Evolutionary conservation across 2,797 vertebrate species (phyloP).

Genomic region (Typhlichthys subterraneus): DNA sequence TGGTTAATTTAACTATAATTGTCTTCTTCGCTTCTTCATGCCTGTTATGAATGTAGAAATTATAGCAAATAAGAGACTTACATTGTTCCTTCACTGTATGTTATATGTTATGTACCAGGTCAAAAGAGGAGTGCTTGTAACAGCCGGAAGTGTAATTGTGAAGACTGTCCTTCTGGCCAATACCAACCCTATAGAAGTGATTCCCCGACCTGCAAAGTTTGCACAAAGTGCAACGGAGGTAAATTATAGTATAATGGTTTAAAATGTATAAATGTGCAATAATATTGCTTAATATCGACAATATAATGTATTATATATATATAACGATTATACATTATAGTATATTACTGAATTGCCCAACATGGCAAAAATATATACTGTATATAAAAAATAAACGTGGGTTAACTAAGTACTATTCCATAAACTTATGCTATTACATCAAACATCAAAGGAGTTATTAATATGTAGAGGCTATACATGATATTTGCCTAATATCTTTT

Average conservation of each 20-base stretch:
- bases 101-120: conserved; percentile 30
- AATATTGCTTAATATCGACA: background rate
- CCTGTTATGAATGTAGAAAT: background rate
- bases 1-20: no score
- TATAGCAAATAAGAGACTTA: background rate
- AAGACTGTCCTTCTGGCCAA: background rate
- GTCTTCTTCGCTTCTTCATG: background rate
- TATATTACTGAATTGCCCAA: background rate
- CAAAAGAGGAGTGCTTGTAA: accelerated
- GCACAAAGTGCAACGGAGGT: conserved; percentile 13
- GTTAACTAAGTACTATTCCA: no score
- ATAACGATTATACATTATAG: background rate
- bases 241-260: conserved; percentile 18
- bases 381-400: no score
- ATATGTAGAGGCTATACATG: background rate
- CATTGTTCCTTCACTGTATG: conserved; percentile 9
- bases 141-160: accelerated
- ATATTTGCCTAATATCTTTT: background rate
- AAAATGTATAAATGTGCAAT: background rate
- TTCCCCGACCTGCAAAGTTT: background rate
- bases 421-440: background rate
- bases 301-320: background rate
- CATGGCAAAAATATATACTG: background rate
- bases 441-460: background rate
- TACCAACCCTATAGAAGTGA: background rate